phyloP scores from a whole-genome alignment of 2,888 invertebrate genomes.

The Scaptomyza reducta region DNA sequence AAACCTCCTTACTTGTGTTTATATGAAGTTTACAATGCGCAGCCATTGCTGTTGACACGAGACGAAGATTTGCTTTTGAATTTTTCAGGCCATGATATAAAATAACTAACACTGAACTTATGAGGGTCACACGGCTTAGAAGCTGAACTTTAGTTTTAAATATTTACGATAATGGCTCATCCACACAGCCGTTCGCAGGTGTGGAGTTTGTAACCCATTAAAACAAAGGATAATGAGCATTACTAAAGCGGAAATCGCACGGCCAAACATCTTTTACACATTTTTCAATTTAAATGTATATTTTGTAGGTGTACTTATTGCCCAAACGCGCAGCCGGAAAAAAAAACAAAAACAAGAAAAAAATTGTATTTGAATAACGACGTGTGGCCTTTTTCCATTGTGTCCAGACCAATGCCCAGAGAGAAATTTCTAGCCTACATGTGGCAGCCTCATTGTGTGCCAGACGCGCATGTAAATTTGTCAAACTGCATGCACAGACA shows the following conservation, averaged over 20 bases:
- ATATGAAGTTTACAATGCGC: too few species aligned
- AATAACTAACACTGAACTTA: too few species aligned
- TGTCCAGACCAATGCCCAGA: constrained; percentile 8
- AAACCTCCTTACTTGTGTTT: too few species aligned
- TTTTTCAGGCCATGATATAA: too few species aligned
- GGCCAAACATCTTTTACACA: constrained; percentile 53
- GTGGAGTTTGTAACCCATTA: too few species aligned
- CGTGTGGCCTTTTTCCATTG: constrained; percentile 68
- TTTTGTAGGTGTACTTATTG: constrained; percentile 38
- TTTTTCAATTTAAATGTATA: constrained; percentile 60
- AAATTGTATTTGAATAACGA: constrained; percentile 74
- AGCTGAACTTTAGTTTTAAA: neutral
- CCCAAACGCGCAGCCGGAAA: constrained; percentile 39
- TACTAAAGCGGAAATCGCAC: constrained; percentile 72
- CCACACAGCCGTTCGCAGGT: constrained; percentile 21
- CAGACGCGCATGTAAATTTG: constrained; percentile 71
- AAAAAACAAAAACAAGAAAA: constrained; percentile 10
- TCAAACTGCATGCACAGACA: constrained; percentile 74
- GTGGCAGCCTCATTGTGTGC: constrained; percentile 62
- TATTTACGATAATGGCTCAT: constrained; percentile 47
- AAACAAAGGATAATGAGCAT: constrained; percentile 62
- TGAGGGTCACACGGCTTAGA: too few species aligned
- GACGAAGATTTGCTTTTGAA: too few species aligned
- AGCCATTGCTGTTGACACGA: too few species aligned
- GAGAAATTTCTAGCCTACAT: constrained; percentile 35